Evolutionary conservation across 2,888 invertebrate species (phyloP), one percentile per base, ranked within the genome.

Genomic region (Augochlorella aurata): DNA sequence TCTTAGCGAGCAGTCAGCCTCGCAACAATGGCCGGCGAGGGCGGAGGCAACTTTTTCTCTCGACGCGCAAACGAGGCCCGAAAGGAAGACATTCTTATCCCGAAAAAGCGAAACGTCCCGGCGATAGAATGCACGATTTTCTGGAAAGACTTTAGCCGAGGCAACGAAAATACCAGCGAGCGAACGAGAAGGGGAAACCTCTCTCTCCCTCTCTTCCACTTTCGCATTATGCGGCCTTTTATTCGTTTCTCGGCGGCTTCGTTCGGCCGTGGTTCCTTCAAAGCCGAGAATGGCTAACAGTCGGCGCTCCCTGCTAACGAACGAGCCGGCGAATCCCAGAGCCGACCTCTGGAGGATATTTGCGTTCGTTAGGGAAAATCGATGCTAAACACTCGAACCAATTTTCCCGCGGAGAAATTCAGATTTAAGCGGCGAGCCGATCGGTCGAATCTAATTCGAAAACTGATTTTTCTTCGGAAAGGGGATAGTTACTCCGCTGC

Each of bases 251-350:
- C 61, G 66, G 12, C 66, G 67, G 21, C 49, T 67, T 65, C 63
- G 58, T 79, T 77, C 65, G 73, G 45, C 47, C 58, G 65, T 65
- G 44, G 66, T 74, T 74, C 80, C 72, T 66, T 77, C 80, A 74
- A 80, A 77, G 77, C 74, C 24, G 50, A 68, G 77, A 77, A 75
- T 73, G 65, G 72, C 74, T 21, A 77, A 73, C 80, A 75, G 66
- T 65, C 69, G 76, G 65, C 52, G 61, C 79, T 74, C 79, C 54
- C 58, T 50, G 77, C 72, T 84, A 84, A 84, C 80, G 80, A 84
- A 84, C 72, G 83, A 74, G 44, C 45, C 72, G 45, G 29, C 12
- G 63, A 74, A 77, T 71, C 71, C 44, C 38, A 38, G 24, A 54
- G n/a, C 54, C 58, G 54, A 70, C 77, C 66, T 44, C 29, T 44